Conservation (phyloP, 2,888 invertebrate species). For the Caenorhabditis parvicauda region DNA sequence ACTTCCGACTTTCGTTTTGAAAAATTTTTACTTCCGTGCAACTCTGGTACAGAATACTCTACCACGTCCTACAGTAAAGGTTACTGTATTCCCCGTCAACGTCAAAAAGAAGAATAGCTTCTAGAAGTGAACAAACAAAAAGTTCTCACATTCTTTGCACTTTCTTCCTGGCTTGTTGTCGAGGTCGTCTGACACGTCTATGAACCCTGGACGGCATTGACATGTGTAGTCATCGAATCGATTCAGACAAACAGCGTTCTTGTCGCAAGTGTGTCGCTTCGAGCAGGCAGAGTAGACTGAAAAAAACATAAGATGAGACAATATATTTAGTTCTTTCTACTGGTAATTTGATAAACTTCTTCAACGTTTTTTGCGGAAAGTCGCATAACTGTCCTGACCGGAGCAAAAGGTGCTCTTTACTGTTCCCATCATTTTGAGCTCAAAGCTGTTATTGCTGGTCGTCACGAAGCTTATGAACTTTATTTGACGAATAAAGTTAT, state of each 20-base stretch:
- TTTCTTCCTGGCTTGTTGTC: slow-evolving; percentile 53
- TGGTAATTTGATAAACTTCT: too few relatives aligned
- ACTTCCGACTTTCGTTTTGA: neutral
- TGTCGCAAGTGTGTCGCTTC: slow-evolving; percentile 45
- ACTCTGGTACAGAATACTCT: neutral
- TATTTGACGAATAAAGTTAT: too few relatives aligned
- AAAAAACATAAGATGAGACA: neutral
- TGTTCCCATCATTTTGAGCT: too few relatives aligned
- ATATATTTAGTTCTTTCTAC: too few relatives aligned
- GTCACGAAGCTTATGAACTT: too few relatives aligned
- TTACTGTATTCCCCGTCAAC: neutral
- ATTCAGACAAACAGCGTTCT: slow-evolving; percentile 60
- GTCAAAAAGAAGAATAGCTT: neutral
- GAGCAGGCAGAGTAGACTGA: slow-evolving; percentile 54
- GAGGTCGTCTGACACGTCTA: slow-evolving; percentile 57
- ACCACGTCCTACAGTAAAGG: neutral
- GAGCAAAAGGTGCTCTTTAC: too few relatives aligned
- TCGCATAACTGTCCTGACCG: too few relatives aligned
- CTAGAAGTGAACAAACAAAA: slow-evolving; percentile 1
- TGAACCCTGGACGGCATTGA: slow-evolving; percentile 58
- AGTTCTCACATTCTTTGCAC: slow-evolving; percentile 62
- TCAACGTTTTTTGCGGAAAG: too few relatives aligned
- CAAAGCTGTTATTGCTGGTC: too few relatives aligned
- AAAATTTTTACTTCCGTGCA: neutral
- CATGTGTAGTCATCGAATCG: slow-evolving; percentile 59